These are phyloP conservation scores for Listronotus bonariensis DNA, from an alignment of 1,140 invertebrate genomes.

Conservation along the genomic window DNA sequence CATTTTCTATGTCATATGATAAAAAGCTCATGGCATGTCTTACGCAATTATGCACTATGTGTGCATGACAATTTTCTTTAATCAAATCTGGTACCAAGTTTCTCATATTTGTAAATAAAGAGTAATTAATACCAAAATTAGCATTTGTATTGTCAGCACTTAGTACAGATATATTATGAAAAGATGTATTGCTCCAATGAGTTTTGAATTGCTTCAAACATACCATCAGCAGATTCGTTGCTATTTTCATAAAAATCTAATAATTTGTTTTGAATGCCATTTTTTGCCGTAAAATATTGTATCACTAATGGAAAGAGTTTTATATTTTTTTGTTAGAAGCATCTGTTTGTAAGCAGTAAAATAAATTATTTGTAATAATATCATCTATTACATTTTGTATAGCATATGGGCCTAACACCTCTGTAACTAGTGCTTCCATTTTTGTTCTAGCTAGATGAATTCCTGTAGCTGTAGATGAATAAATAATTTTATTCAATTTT, in stretches of 20 bases:
- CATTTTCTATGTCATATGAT: constrained; percentile 43
- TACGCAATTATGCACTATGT: constrained; percentile 11
- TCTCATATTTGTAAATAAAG: constrained; percentile 2
- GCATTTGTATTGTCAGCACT: constrained; percentile 8
- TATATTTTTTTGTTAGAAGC: constrained; percentile 14
- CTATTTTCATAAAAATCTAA: constrained; percentile 10
- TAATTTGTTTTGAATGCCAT: constrained; percentile 8
- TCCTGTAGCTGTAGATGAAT: constrained; percentile 24
- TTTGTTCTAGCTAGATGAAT: constrained; percentile 18
- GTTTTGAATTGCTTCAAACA: constrained; percentile 47
- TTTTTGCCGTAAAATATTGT: constrained; percentile 11
- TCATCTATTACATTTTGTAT: constrained; percentile 13
- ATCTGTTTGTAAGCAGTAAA: constrained; percentile 14
- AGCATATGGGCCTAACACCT: constrained; percentile 11
- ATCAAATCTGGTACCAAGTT: constrained; percentile 1
- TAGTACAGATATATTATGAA: constrained; percentile 8
- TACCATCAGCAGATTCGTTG: constrained; percentile 36
- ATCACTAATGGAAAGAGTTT: constrained; percentile 13
- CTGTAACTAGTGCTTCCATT: constrained; percentile 16
- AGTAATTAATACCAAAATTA: constrained; percentile 2
- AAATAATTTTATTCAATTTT: constrained; percentile 46
- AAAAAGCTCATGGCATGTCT: constrained; percentile 36
- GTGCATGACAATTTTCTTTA: constrained; percentile 4
- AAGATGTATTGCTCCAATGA: constrained; percentile 25
- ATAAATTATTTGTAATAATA: constrained; percentile 6